Evolutionary conservation across 2,797 vertebrate species (phyloP), one percentile per base, ranked within the genome.

Genomic region (Luscinia luscinia): DNA sequence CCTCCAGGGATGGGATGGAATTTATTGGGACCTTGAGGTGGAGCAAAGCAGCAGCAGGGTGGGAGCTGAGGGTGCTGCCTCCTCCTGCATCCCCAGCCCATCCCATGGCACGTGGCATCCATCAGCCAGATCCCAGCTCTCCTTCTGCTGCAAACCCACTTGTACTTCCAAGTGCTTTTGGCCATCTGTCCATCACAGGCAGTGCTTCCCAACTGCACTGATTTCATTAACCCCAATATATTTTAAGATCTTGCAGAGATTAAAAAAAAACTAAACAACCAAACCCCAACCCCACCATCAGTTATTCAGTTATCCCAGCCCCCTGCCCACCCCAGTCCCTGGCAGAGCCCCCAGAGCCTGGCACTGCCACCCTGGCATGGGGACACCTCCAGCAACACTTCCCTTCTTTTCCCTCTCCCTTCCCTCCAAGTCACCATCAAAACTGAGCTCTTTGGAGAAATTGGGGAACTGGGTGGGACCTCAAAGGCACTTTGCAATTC

Each of bases 151-250:
- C 72, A 91, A 61, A 89, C 16, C 69, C 66, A n/a, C 45, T 84
- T 46, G 77, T 79, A 89, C 88, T 84, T 87, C 83, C 85, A 67
- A 92, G 92, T n/a, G 84, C 91, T 92, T 64, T 11, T 93, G 96
- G 96, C 87, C 74, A 94, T 90, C 84, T 84, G 95, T 79, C 93
- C 89, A 0, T 80, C 91, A 66, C 83, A 66, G 75, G 82, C 72
- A 86, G 67, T 2, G 1, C 74, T 73, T 91, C 83, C 64, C 82
- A 30, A 66, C 0, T 48, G 28, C 80, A 30, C 80, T 38, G 28
- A 73, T 85, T 89, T 63, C 72, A n/a, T 89, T 82, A 94, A 95
- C 78, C 75, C 63, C 4, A 59, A 87, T 58, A 26, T 36, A 87
- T 91, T 92, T 89, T 86, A 91, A 92, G 75, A 80, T 70, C 75